Conservation (phyloP, 1,140 invertebrate genomes). For the Drosophila ercepeae region DNA sequence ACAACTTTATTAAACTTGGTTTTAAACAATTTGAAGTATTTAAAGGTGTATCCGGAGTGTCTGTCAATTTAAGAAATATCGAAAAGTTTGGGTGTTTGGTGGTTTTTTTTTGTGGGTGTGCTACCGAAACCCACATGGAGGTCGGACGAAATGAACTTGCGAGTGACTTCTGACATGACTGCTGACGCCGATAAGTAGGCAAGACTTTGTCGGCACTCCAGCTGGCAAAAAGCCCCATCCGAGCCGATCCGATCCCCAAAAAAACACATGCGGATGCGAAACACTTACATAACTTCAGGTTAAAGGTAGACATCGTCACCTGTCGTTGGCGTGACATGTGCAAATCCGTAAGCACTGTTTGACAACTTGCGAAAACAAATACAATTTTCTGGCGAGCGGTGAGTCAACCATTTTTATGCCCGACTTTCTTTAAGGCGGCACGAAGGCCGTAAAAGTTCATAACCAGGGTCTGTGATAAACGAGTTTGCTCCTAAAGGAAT, state of each 20-base stretch:
- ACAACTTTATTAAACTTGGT: neutral
- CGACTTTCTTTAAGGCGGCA: slow-evolving; percentile 43
- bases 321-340: slow-evolving; percentile 49
- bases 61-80: no score
- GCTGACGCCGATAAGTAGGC: slow-evolving; percentile 62
- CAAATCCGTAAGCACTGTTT: slow-evolving; percentile 50
- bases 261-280: slow-evolving; percentile 21
- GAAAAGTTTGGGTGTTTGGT: no score
- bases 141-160: slow-evolving; percentile 71
- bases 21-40: no score
- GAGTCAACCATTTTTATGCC: slow-evolving; percentile 23
- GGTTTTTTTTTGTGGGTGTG: no score
- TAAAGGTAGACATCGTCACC: slow-evolving; percentile 42
- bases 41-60: no score
- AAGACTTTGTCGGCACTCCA: slow-evolving; percentile 52
- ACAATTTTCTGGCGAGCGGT: slow-evolving; percentile 32
- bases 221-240: neutral
- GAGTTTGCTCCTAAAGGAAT: slow-evolving; percentile 41
- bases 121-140: slow-evolving; percentile 19
- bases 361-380: slow-evolving; percentile 54
- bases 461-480: slow-evolving; percentile 58
- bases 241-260: neutral
- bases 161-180: slow-evolving; percentile 58
- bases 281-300: slow-evolving; percentile 45
- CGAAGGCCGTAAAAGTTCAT: slow-evolving; percentile 43